Evolutionary conservation across 2,888 invertebrate genomes (phyloP), one percentile per base, ranked within the genome.

Genomic region (Drosophila lutescens): DNA sequence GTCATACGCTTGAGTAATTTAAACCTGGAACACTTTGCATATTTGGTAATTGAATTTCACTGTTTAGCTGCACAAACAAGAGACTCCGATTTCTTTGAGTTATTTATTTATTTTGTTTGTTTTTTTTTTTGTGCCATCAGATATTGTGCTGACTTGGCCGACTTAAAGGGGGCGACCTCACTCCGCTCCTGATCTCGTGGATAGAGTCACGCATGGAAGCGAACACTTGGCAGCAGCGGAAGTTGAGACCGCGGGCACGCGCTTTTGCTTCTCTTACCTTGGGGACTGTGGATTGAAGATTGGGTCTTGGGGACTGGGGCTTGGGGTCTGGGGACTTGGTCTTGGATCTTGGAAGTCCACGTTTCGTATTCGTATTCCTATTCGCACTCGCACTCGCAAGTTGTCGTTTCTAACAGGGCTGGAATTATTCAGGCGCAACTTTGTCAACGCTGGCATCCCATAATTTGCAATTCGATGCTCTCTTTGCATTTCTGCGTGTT

Each of bases 381-480:
- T 26, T 58, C 57, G 47, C 49, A 47, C 38, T 57, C 49, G 58
- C 17, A 58, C 32, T 49, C 73, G 49, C 49, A 49, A 32, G 49
- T 49, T 49, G 32, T 49, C 51, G 34, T 38, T 59, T 69, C 68
- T 72, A 74, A 65, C 71, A 74, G 77, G 66, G 54, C 34, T 26
- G 56, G 77, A 83, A 81, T 83, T 83, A 87, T 83, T 83, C 83
- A 87, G 83, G 69, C 85, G 77, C 77, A 82, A 75, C 85, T 77
- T 77, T 81, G 85, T 81, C 81, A 81, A 75, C 84, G 57, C 53
- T 44, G 60, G 43, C 62, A 53, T 68, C 65, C 76, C 79, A 86
- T 76, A 77, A 86, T 86, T 86, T 86, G 86, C 86, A 86, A 86
- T 86, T 86, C 88, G 86, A 86, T 86, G 79, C 88, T 86, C 81